Percentiles rank a stretch among this genome's conserved stretches.
Evolutionary conservation across 2,113 vertebrate species (phyloP).

Genomic region (Apteryx owenii): DNA sequence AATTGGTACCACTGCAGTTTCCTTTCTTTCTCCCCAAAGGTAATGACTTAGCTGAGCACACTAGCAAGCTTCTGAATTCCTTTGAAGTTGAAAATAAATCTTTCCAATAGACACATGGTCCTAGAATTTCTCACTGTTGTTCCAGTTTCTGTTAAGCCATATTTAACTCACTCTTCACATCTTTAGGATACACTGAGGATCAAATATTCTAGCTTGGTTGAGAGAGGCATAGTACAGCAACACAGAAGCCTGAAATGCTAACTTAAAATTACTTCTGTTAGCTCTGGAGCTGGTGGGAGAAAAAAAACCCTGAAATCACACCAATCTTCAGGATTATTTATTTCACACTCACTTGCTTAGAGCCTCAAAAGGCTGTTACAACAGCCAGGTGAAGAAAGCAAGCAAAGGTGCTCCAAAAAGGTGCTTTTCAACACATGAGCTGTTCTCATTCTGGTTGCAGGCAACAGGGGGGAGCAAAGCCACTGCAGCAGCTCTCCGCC

Average conservation of each 20-base stretch:
- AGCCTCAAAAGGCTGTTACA: neutral
- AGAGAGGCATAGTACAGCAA: neutral
- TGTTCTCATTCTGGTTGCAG: fast-evolving
- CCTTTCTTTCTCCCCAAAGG: neutral
- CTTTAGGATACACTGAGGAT: neutral
- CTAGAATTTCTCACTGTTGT: slow-evolving; percentile 25
- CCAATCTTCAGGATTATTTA: neutral
- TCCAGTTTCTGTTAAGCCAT: neutral
- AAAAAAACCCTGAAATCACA: neutral
- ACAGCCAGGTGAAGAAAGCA: neutral
- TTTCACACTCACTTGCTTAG: neutral
- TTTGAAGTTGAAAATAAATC: slow-evolving; percentile 2
- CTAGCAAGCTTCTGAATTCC: neutral
- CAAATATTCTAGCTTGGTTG: neutral
- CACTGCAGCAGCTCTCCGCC: neutral
- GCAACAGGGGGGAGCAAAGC: neutral
- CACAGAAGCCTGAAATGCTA: neutral
- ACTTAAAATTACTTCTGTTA: neutral
- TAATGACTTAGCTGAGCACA: neutral
- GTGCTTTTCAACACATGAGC: fast-evolving
- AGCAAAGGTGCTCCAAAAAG: neutral
- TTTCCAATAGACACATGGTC: neutral
- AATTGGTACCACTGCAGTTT: neutral
- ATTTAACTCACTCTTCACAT: neutral
- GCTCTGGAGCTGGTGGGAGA: neutral